phyloP scores from a whole-genome alignment of 2,888 invertebrate genomes.

The Thysanoteuthis rhombus region DNA sequence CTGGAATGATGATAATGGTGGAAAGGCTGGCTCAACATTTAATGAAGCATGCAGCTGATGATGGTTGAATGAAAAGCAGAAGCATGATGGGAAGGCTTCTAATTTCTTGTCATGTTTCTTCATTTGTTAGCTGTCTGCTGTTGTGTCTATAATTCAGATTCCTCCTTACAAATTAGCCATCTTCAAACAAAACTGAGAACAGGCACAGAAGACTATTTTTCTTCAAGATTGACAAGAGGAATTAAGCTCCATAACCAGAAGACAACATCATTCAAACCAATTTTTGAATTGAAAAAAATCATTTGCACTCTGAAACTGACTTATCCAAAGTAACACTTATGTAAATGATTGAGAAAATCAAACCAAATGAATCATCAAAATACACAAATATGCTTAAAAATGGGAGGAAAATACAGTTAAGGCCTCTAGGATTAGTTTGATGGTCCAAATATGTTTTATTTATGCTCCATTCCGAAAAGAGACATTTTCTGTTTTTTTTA shows the following conservation, averaged over 20 bases:
- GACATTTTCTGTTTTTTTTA: too few species aligned
- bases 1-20: not conserved
- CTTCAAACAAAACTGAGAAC: not conserved
- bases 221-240: not conserved
- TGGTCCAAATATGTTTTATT: too few species aligned
- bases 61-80: not conserved
- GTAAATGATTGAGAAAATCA: too few species aligned
- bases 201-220: not conserved
- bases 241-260: not conserved
- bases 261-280: not conserved
- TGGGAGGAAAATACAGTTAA: too few species aligned
- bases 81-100: not conserved
- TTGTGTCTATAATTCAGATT: not conserved
- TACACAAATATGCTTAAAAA: too few species aligned
- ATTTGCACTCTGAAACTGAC: too few species aligned
- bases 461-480: too few species aligned
- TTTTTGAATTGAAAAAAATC: too few species aligned
- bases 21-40: not conserved
- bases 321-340: too few species aligned
- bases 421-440: too few species aligned
- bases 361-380: too few species aligned
- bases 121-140: not conserved
- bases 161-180: not conserved
- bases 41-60: not conserved
- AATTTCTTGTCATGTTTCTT: not conserved